A percentile compares a stretch with the other conserved stretches of the same genome.
Conservation (phyloP, 2,888 invertebrate genomes). For the Plagodis dolabraria region DNA sequence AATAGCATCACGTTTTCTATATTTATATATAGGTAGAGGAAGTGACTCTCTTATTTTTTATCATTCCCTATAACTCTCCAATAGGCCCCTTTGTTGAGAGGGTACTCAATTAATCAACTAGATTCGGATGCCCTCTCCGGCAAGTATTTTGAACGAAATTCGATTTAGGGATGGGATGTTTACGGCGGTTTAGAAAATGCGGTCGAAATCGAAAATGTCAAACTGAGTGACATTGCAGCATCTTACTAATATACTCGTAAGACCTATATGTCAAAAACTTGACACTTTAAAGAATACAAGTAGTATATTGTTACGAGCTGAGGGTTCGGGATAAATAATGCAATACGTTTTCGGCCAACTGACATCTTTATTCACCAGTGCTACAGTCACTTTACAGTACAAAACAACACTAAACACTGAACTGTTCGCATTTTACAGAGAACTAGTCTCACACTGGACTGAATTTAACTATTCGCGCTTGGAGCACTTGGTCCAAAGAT, state of each 20-base stretch:
- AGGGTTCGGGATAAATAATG: too few relatives aligned
- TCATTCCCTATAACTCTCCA: slow-evolving; percentile 19
- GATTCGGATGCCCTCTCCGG: slow-evolving; percentile 1
- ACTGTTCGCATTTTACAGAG: too few relatives aligned
- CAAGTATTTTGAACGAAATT: slow-evolving; percentile 16
- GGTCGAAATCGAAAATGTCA: not conserved
- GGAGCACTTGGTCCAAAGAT: too few relatives aligned
- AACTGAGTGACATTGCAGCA: not conserved
- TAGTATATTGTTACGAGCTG: too few relatives aligned
- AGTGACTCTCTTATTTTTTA: slow-evolving; percentile 24
- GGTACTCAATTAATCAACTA: slow-evolving; percentile 18
- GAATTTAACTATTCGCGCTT: too few relatives aligned
- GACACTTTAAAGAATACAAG: too few relatives aligned
- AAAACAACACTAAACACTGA: too few relatives aligned
- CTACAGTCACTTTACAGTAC: too few relatives aligned
- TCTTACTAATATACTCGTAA: not conserved
- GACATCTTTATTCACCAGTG: too few relatives aligned
- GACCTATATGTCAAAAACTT: too few relatives aligned
- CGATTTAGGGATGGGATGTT: not conserved
- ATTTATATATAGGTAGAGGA: not conserved
- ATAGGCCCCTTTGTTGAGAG: slow-evolving; percentile 21
- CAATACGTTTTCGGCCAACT: too few relatives aligned
- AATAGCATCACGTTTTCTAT: slow-evolving; percentile 12
- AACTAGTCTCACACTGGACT: too few relatives aligned
- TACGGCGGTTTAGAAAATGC: not conserved